Conservation (phyloP, 2,888 invertebrate species). For the Cantharis rustica region DNA sequence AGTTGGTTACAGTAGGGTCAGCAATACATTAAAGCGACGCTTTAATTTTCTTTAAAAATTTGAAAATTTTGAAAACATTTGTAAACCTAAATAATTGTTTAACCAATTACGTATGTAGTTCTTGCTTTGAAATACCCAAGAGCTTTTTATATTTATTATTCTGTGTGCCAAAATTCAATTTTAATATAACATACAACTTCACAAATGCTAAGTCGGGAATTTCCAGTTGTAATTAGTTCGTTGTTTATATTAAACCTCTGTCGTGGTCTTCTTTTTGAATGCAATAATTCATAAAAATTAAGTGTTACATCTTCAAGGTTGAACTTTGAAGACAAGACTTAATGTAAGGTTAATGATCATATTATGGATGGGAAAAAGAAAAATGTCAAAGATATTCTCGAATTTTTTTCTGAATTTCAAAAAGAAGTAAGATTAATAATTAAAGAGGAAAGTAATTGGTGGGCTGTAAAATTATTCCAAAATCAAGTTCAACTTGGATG, state of each 20-base stretch:
- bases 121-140: neutral
- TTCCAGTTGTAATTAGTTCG: neutral
- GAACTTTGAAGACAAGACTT: neutral
- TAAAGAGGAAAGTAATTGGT: neutral
- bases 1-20: no score
- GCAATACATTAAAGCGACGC: no score
- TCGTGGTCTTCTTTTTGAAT: neutral
- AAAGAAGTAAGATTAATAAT: neutral
- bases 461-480: neutral
- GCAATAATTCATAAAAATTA: neutral
- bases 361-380: neutral
- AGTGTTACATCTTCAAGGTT: neutral
- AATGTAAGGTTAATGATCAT: neutral
- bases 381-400: no score
- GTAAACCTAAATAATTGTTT: no score
- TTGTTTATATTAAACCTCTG: neutral
- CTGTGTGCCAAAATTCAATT: neutral
- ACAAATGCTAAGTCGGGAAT: neutral
- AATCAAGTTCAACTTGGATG: neutral
- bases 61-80: no score
- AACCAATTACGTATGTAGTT: no score
- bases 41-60: no score
- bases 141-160: neutral
- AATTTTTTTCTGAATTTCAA: neutral
- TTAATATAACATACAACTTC: neutral